Conservation (phyloP, 2,888 invertebrate species). For the Eupeodes luniger region DNA sequence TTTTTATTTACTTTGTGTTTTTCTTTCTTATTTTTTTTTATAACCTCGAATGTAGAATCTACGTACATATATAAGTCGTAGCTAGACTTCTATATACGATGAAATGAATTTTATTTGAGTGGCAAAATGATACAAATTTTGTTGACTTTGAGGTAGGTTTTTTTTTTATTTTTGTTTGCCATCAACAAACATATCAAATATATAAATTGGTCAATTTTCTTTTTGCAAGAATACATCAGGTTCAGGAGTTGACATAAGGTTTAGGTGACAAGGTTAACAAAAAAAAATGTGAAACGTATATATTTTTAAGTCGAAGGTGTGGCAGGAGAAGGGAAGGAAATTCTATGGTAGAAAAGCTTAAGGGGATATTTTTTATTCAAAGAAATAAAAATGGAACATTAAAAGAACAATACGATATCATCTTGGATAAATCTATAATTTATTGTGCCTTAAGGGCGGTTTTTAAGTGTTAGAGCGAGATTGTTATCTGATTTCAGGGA, state of each 20-base stretch:
- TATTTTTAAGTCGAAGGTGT: no score
- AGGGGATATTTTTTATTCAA: no score
- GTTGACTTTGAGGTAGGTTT: slow-evolving; percentile 21
- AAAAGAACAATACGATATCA: no score
- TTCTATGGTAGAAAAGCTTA: no score
- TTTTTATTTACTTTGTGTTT: neutral
- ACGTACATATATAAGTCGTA: neutral
- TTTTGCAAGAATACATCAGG: neutral
- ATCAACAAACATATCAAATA: slow-evolving; percentile 9
- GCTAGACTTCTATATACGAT: neutral
- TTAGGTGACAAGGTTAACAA: no score
- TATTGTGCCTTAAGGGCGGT: no score
- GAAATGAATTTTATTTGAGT: slow-evolving; percentile 11
- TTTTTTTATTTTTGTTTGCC: neutral
- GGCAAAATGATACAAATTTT: slow-evolving; percentile 4
- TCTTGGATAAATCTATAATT: no score
- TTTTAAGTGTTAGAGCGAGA: no score
- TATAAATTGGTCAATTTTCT: slow-evolving; percentile 10
- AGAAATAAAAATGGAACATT: no score
- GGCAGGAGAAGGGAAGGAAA: no score
- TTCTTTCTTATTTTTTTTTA: neutral
- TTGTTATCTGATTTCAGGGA: no score
- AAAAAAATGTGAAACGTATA: no score
- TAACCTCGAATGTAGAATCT: slow-evolving; percentile 9
- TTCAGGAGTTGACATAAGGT: neutral